Conservation (phyloP, 2,888 invertebrate genomes). For the Xanthia icteritia region DNA sequence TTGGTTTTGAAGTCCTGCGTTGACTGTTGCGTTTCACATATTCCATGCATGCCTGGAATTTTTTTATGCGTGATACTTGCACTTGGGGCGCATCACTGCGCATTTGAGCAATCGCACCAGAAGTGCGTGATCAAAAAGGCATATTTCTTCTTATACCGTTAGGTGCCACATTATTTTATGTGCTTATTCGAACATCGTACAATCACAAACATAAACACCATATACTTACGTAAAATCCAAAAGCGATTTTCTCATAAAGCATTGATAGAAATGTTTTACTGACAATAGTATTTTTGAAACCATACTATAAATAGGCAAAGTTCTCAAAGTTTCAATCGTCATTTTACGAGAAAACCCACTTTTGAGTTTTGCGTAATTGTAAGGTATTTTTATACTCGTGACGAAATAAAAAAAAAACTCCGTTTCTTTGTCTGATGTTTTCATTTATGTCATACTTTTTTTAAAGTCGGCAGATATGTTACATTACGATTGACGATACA, state of each 20-base stretch:
- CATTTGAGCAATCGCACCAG: not conserved
- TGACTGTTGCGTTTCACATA: not conserved
- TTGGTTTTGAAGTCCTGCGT: not conserved
- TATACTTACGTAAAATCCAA: too few relatives aligned
- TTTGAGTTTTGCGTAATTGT: too few relatives aligned
- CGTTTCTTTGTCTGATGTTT: not conserved
- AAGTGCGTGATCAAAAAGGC: conserved; percentile 3
- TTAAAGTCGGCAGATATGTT: too few relatives aligned
- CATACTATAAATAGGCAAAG: too few relatives aligned
- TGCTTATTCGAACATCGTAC: not conserved
- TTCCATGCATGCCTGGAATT: not conserved
- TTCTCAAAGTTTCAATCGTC: not conserved
- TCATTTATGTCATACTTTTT: too few relatives aligned
- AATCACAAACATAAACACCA: too few relatives aligned
- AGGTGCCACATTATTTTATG: not conserved
- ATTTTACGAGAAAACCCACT: too few relatives aligned
- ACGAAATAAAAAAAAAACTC: too few relatives aligned
- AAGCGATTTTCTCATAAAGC: too few relatives aligned
- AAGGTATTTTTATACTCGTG: too few relatives aligned
- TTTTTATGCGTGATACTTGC: conserved; percentile 13
- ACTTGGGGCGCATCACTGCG: not conserved
- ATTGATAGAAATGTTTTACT: not conserved
- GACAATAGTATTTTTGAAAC: too few relatives aligned
- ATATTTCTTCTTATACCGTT: not conserved
- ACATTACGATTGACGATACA: not conserved